These are phyloP conservation scores for Idaea straminata DNA, from an alignment of 2,888 invertebrate species.

Conservation along the genomic window DNA sequence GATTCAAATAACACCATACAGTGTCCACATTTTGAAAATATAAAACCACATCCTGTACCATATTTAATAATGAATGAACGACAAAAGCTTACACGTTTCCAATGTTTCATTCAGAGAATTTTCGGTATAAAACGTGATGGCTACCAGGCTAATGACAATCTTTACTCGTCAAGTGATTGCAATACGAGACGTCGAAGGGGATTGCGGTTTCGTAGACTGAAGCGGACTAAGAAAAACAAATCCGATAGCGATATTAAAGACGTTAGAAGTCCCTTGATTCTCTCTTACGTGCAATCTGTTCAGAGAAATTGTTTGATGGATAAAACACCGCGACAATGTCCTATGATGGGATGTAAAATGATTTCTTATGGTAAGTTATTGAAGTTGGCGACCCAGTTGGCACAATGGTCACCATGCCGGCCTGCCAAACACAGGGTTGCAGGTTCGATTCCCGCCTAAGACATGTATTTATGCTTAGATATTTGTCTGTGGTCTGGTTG, in stretches of 20 bases:
- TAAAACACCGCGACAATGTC: conserved; percentile 61
- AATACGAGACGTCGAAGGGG: conserved; percentile 47
- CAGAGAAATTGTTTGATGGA: conserved; percentile 61
- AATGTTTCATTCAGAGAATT: conserved; percentile 58
- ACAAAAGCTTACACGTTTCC: conserved; percentile 55
- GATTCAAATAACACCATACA: not conserved
- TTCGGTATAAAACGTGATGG: conserved; percentile 53
- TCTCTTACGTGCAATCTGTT: conserved; percentile 58
- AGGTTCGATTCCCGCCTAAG: too few relatives aligned
- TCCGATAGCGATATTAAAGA: conserved; percentile 54
- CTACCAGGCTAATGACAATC: conserved; percentile 35
- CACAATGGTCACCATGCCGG: too few relatives aligned
- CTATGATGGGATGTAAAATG: conserved; percentile 59
- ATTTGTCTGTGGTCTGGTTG: too few relatives aligned
- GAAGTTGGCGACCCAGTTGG: too few relatives aligned
- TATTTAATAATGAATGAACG: conserved; percentile 43
- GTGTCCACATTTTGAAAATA: not conserved
- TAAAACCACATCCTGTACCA: conserved; percentile 31
- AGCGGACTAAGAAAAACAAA: conserved; percentile 52
- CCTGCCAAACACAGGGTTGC: too few relatives aligned
- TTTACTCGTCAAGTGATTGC: conserved; percentile 60
- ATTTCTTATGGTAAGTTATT: conserved; percentile 55
- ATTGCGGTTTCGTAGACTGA: conserved; percentile 48
- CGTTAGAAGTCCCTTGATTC: conserved; percentile 47
- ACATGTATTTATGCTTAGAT: too few relatives aligned